Evolutionary conservation across 2,113 vertebrate genomes (phyloP).

Genomic region (Epinephelus fuscoguttatus): DNA sequence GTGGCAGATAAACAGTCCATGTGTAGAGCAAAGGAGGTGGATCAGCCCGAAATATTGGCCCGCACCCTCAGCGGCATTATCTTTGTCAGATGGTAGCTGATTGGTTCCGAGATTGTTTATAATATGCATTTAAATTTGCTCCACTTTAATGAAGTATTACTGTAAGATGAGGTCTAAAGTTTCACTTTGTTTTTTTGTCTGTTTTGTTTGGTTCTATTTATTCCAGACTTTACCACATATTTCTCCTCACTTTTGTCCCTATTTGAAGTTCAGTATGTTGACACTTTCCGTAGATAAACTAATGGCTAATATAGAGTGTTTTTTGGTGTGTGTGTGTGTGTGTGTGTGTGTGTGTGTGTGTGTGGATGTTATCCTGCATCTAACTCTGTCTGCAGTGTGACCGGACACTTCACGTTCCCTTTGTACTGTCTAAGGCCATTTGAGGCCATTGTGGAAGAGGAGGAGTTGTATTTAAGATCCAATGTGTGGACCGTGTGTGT

Average conservation of each 20-base stretch:
- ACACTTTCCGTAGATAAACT: not conserved
- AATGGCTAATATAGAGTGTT: not conserved
- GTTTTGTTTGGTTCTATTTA: not conserved
- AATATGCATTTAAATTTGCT: not conserved
- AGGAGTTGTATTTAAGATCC: slow-evolving; percentile 18
- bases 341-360: slow-evolving; percentile 25
- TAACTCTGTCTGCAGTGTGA: slow-evolving; percentile 29
- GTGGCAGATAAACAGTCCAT: too few relatives aligned
- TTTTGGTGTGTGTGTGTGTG: not conserved
- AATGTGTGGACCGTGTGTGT: not conserved
- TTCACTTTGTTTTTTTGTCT: too few relatives aligned
- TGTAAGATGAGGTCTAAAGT: not conserved
- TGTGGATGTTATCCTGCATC: slow-evolving; percentile 17
- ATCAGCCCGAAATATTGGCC: too few relatives aligned
- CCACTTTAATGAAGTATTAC: not conserved
- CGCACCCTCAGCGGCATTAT: too few relatives aligned
- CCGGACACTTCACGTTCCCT: slow-evolving; percentile 22
- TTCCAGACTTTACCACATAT: not conserved
- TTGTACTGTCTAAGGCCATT: slow-evolving; percentile 48
- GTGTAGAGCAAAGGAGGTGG: too few relatives aligned
- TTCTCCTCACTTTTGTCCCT: not conserved
- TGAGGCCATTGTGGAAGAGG: slow-evolving; percentile 45
- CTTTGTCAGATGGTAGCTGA: too few relatives aligned
- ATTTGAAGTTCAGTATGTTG: slow-evolving; percentile 18
- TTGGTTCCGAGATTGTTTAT: too few relatives aligned